Base-by-base conservation (phyloP, 2,113 vertebrate species). In the Notarius lentiginosus region DNA sequence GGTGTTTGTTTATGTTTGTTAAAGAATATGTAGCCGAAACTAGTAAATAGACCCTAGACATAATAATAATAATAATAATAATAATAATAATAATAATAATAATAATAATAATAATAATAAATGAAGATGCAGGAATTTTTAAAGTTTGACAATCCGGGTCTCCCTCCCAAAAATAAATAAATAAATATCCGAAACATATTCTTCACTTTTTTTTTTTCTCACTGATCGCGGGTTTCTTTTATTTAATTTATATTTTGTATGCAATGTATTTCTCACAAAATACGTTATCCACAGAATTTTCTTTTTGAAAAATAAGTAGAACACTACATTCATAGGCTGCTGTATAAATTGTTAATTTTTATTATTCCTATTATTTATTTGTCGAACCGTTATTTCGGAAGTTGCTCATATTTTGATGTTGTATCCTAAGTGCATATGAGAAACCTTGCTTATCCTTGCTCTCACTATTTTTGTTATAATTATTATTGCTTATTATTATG, bases 401-500 rank as follows among this genome's bases (percentile, higher is more conserved):
- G 10, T 51, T 22, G 2, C 47, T 7, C 20, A 27, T 24, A 75
- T 77, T 77, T 77, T 4, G 11, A 55, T 12, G 27, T 17, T 4
- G 14, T 56, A 27, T 55, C 12, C 9, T 55, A 79, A 15, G 24
- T 53, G 18, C 10, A 47, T 22, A 53, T 2, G 5, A 24, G 12
- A 75, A 22, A 51, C 30, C 1, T 11, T 73, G 17, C 14, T 51
- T 51, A 72, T 56, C 24, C 10, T 56, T 22, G 11, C 73, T 47
- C 58, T 72, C 56, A 79, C 81, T 81, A 66, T 79, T 53, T 53
- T 34, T 70, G 41, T 70, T 70, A 72, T 72, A 41, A 41, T 34
- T 70, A 34, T 68, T 70, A 17, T 51, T 73, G 18, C 17, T 73
- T 73, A 65, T 85, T 63, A 65, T 68, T 86, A 56, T 66, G 15